These are phyloP conservation scores for Chamaetylas fuelleborni DNA, from an alignment of 2,113 vertebrate species.

Conservation along the genomic window DNA sequence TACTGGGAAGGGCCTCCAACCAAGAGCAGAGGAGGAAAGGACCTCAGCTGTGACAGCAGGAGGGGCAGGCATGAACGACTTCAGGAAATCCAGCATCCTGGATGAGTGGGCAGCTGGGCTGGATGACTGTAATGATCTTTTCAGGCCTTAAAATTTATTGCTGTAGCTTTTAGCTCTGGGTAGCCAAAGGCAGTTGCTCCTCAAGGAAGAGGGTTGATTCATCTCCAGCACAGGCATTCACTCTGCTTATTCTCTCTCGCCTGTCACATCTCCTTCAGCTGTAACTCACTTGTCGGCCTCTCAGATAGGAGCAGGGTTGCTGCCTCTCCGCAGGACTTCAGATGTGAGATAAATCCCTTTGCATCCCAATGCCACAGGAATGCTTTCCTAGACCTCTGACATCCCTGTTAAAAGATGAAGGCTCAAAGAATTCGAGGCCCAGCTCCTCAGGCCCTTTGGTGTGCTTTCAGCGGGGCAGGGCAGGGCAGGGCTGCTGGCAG, in stretches of 20 bases:
- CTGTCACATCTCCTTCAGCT: conserved; percentile 57
- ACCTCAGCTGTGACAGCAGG: background rate
- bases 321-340: conserved; percentile 44
- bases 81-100: conserved; percentile 12
- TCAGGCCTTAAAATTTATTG: conserved; percentile 55
- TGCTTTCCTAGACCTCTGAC: conserved; percentile 32
- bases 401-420: conserved; percentile 43
- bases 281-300: conserved; percentile 4
- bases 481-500: background rate
- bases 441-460: conserved; percentile 4
- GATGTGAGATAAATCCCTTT: conserved; percentile 52
- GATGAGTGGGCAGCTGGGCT: background rate
- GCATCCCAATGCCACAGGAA: conserved; percentile 44
- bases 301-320: conserved; percentile 10
- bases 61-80: background rate
- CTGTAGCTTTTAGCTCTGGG: background rate
- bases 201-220: background rate
- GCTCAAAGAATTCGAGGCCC: background rate
- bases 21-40: background rate
- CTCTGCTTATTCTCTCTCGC: background rate
- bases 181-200: conserved; percentile 38
- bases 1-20: background rate
- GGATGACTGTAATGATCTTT: conserved; percentile 40
- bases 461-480: background rate
- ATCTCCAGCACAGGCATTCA: background rate